Percentiles rank a stretch among this genome's conserved stretches.
Evolutionary conservation across 2,888 invertebrate species (phyloP).

Genomic region (Kryphioiulus occultus): DNA sequence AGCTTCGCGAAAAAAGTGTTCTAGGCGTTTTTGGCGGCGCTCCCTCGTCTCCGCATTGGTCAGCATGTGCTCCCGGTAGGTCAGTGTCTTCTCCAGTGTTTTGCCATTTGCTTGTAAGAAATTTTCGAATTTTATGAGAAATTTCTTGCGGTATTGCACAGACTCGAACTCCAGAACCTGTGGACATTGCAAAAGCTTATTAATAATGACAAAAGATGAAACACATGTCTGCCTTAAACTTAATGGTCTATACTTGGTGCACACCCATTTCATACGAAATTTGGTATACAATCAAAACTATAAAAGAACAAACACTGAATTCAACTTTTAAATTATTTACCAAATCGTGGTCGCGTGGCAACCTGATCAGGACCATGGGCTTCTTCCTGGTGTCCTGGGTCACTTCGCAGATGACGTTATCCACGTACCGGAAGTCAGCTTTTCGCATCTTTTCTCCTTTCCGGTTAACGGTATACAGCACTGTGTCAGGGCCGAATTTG

Average conservation of each 20-base stretch:
- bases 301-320: not conserved
- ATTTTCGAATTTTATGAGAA: conserved; percentile 84
- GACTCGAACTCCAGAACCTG: conserved; percentile 84
- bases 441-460: conserved; percentile 90
- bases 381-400: conserved; percentile 73
- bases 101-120: conserved; percentile 85
- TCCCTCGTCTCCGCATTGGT: conserved; percentile 93
- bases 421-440: conserved; percentile 77
- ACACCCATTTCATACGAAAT: not conserved
- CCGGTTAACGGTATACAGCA: conserved; percentile 84
- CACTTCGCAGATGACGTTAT: conserved; percentile 83
- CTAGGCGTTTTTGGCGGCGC: conserved; percentile 87
- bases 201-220: not conserved
- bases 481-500: conserved; percentile 87
- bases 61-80: conserved; percentile 84
- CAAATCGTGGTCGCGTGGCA: conserved; percentile 89
- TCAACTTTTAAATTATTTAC: conserved; percentile 61
- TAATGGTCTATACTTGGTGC: not conserved
- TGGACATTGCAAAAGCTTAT: not conserved
- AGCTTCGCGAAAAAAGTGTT: conserved; percentile 94
- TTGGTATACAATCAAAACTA: not conserved
- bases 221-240: not conserved
- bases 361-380: conserved; percentile 79
- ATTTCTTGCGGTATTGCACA: conserved; percentile 79
- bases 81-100: conserved; percentile 74